A percentile compares a stretch with the other conserved stretches of the same genome.
Evolutionary conservation across 2,888 invertebrate genomes (phyloP).

Genomic region (Lithophane leautieri): DNA sequence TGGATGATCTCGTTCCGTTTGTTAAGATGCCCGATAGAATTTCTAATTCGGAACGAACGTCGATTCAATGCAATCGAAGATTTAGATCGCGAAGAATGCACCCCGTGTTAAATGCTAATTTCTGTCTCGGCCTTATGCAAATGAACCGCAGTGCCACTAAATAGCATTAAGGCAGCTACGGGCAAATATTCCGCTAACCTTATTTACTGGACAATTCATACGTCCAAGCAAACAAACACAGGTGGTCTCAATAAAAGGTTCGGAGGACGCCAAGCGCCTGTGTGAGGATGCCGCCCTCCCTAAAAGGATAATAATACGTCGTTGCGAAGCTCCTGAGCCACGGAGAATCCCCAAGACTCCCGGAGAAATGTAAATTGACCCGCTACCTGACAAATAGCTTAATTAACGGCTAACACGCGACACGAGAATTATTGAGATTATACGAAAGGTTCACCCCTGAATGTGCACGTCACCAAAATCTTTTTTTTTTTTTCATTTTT

Average conservation of each 20-base stretch:
- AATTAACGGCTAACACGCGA: constrained; percentile 88
- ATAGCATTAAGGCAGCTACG: constrained; percentile 83
- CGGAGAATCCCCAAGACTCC: constrained; percentile 82
- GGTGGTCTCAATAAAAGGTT: constrained; percentile 90
- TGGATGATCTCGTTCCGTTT: constrained; percentile 67
- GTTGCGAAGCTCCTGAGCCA: constrained; percentile 83
- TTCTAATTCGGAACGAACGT: constrained; percentile 75
- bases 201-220: constrained; percentile 90
- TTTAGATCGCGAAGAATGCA: constrained; percentile 72
- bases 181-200: constrained; percentile 87
- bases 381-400: constrained; percentile 89
- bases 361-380: constrained; percentile 89
- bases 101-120: constrained; percentile 86
- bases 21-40: constrained; percentile 74
- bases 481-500: constrained; percentile 62
- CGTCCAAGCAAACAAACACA: constrained; percentile 87
- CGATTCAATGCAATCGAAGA: constrained; percentile 75
- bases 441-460: constrained; percentile 78
- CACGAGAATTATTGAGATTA: constrained; percentile 84
- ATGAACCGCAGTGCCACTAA: constrained; percentile 84
- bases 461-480: constrained; percentile 54
- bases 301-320: constrained; percentile 91
- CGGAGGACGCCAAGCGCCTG: constrained; percentile 81
- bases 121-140: constrained; percentile 84
- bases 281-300: constrained; percentile 88